phyloP scores from a whole-genome alignment of 2,888 invertebrate genomes.

The Drosophila suboccidentalis region DNA sequence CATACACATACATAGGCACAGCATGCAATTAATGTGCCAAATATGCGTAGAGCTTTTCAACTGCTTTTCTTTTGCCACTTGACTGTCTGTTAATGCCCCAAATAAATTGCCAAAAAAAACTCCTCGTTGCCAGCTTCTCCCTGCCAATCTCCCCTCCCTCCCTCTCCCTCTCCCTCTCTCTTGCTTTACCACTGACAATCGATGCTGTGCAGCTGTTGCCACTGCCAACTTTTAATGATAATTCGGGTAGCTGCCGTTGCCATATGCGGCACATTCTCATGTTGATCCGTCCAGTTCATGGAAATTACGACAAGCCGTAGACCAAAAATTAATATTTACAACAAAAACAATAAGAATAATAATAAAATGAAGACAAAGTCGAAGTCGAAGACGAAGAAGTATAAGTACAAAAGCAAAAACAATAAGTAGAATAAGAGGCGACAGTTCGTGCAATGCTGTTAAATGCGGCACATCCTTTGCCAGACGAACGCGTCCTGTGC shows the following conservation, averaged over 20 bases:
- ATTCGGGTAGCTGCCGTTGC: constrained; percentile 50
- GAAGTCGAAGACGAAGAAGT: no score
- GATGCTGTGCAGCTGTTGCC: constrained; percentile 72
- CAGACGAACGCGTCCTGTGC: constrained; percentile 68
- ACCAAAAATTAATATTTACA: constrained; percentile 59
- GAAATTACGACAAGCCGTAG: constrained; percentile 48
- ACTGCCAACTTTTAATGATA: constrained; percentile 77
- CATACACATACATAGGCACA: constrained; percentile 12
- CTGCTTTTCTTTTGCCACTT: constrained; percentile 59
- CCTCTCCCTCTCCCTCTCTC: neutral
- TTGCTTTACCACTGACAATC: constrained; percentile 44
- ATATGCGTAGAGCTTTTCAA: constrained; percentile 61
- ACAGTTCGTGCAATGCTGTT: constrained; percentile 62
- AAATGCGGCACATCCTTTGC: constrained; percentile 75
- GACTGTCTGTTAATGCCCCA: constrained; percentile 74
- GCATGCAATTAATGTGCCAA: constrained; percentile 67
- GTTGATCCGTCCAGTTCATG: constrained; percentile 52
- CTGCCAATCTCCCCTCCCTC: neutral
- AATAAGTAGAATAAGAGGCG: constrained; percentile 34
- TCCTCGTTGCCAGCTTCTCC: neutral
- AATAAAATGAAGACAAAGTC: neutral
- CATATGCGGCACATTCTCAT: constrained; percentile 51
- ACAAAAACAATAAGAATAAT: constrained; percentile 33
- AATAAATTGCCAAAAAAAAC: constrained; percentile 60
- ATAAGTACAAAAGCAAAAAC: constrained; percentile 6